Percentiles rank a stretch among this genome's conserved stretches.
Conservation (phyloP, 2,113 vertebrate genomes). For the Orycteropus afer region DNA sequence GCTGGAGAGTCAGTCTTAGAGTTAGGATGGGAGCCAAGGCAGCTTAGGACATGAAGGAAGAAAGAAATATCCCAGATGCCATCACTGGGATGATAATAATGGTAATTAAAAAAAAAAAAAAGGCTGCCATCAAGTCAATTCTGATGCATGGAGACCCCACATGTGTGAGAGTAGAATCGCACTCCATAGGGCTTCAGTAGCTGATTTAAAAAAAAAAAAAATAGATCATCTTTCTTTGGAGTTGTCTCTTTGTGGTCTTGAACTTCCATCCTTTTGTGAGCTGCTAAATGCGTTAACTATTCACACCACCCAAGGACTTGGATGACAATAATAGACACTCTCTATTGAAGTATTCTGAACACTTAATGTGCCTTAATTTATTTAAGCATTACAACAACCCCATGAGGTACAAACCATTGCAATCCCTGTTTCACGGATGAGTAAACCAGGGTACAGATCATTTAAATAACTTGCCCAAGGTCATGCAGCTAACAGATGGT, state of each 20-base stretch:
- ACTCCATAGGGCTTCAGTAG: background rate
- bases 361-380: background rate
- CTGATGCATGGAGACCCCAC: background rate
- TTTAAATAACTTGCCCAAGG: background rate
- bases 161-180: background rate
- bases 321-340: fast-evolving
- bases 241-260: background rate
- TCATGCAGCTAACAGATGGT: background rate
- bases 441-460: background rate
- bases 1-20: background rate
- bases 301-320: background rate
- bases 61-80: background rate
- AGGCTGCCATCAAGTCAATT: background rate
- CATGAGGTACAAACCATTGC: background rate
- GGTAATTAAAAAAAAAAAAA: background rate
- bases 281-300: background rate
- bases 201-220: no score
- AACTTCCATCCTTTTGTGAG: background rate
- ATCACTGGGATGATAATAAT: background rate
- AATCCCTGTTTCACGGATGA: background rate
- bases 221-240: background rate
- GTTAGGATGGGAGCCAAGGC: background rate
- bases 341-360: no score
- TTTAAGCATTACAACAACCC: background rate
- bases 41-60: background rate